Conservation (phyloP, 2,797 vertebrate species). For the Pseudochaenichthys georgianus region DNA sequence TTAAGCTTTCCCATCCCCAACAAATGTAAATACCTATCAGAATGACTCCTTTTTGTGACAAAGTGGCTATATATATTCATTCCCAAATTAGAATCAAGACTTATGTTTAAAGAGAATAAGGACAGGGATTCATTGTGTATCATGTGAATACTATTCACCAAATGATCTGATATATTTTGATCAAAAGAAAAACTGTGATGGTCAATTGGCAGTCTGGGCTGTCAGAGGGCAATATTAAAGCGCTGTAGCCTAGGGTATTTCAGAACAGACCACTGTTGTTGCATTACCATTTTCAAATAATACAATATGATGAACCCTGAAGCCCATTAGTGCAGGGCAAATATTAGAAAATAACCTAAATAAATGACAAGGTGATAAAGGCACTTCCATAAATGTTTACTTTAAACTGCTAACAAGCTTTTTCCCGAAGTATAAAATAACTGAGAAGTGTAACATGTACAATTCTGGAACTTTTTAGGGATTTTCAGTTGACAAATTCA, state of each 20-base stretch:
- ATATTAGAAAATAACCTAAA: conserved; percentile 3
- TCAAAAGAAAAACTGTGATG: conserved; percentile 14
- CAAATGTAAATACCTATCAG: not conserved
- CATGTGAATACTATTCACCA: conserved; percentile 12
- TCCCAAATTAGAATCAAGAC: conserved; percentile 8
- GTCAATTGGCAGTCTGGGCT: conserved; percentile 1
- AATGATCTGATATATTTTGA: conserved; percentile 21
- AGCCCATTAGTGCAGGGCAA: conserved; percentile 3
- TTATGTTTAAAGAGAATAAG: not conserved
- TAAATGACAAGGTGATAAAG: not conserved
- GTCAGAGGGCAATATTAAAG: conserved; percentile 29
- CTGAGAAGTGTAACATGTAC: not conserved
- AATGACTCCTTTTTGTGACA: not conserved
- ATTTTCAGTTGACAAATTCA: not conserved
- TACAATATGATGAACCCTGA: conserved; percentile 10
- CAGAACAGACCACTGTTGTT: not conserved
- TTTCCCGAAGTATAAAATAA: not conserved
- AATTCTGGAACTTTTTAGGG: not conserved
- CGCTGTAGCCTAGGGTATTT: conserved; percentile 2
- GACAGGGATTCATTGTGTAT: not conserved
- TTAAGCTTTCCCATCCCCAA: not conserved
- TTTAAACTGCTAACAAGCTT: not conserved
- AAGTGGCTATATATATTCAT: not conserved
- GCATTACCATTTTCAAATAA: conserved; percentile 21
- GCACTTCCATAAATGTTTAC: not conserved